These are phyloP conservation scores for Neosalanx taihuensis DNA, from an alignment of 2,797 vertebrate species.

Conservation along the genomic window DNA sequence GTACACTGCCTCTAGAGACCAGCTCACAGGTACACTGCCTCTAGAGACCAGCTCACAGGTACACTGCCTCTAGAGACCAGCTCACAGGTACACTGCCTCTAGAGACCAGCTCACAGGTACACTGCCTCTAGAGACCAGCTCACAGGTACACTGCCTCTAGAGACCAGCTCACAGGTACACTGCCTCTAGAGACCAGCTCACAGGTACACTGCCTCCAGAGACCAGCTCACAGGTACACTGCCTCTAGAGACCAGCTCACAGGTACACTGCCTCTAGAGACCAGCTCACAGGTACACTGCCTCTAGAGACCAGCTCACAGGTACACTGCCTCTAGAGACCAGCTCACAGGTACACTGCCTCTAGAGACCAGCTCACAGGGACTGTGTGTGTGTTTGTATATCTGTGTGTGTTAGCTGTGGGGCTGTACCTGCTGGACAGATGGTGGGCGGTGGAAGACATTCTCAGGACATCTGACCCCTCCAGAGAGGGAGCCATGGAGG, in stretches of 20 bases:
- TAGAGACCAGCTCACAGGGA: constrained; percentile 73
- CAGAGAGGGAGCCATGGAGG: constrained; percentile 79
- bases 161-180: constrained; percentile 73
- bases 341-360: too few relatives aligned
- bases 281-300: constrained; percentile 67
- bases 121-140: constrained; percentile 48
- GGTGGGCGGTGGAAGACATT: constrained; percentile 86
- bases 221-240: constrained; percentile 71
- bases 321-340: constrained; percentile 43
- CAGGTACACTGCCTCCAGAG: constrained; percentile 65
- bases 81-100: constrained; percentile 67
- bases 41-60: constrained; percentile 73
- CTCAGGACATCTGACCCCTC: constrained; percentile 74
- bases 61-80: constrained; percentile 42
- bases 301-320: constrained; percentile 70
- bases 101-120: constrained; percentile 73
- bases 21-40: constrained; percentile 66
- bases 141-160: constrained; percentile 66
- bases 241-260: constrained; percentile 62
- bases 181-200: constrained; percentile 55
- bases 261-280: constrained; percentile 64
- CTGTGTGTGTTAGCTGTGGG: constrained; percentile 69
- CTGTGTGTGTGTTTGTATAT: background rate
- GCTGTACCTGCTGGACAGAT: constrained; percentile 81
- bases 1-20: constrained; percentile 45